These are phyloP conservation scores for Conopomorpha cramerella DNA, from an alignment of 1,140 invertebrate genomes.

Conservation along the genomic window DNA sequence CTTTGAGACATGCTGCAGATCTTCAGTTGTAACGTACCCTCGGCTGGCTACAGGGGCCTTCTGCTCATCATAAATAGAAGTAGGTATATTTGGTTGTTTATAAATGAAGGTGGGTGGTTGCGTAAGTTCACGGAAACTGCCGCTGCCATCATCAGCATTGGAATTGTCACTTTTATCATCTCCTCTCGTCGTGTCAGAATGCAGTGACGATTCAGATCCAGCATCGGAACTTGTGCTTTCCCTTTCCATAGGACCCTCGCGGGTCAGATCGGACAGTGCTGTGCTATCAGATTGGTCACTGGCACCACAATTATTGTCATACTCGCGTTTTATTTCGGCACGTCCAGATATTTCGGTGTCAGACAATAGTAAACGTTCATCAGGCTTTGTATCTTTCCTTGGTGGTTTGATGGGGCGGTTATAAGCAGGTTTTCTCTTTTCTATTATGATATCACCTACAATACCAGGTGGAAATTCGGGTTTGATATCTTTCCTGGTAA, in stretches of 20 bases:
- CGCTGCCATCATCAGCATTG: slow-evolving; percentile 21
- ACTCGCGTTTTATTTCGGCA: slow-evolving; percentile 32
- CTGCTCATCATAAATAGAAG: no score
- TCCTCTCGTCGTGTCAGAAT: slow-evolving; percentile 26
- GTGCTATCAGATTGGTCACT: slow-evolving; percentile 53
- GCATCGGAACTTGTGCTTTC: slow-evolving; percentile 40
- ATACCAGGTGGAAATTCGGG: slow-evolving; percentile 43
- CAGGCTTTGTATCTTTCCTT: slow-evolving; percentile 46
- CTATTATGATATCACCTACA: no score
- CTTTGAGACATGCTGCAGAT: no score
- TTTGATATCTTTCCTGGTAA: slow-evolving; percentile 54
- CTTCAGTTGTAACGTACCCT: slow-evolving; percentile 20
- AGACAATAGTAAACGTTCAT: slow-evolving; percentile 44
- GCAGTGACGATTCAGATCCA: slow-evolving; percentile 35
- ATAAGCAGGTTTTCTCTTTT: no score
- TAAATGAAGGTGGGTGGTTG: no score
- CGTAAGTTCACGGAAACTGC: slow-evolving; percentile 27
- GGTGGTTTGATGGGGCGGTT: slow-evolving; percentile 28
- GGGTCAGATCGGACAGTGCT: slow-evolving; percentile 36
- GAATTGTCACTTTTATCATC: slow-evolving; percentile 23
- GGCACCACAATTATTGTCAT: slow-evolving; percentile 28
- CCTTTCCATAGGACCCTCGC: slow-evolving; percentile 26
- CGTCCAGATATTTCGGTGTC: slow-evolving; percentile 31
- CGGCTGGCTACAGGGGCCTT: slow-evolving; percentile 24
- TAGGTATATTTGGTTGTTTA: no score